Conservation (phyloP, 23 tunicate species). For the Aplidium turbinatum region DNA sequence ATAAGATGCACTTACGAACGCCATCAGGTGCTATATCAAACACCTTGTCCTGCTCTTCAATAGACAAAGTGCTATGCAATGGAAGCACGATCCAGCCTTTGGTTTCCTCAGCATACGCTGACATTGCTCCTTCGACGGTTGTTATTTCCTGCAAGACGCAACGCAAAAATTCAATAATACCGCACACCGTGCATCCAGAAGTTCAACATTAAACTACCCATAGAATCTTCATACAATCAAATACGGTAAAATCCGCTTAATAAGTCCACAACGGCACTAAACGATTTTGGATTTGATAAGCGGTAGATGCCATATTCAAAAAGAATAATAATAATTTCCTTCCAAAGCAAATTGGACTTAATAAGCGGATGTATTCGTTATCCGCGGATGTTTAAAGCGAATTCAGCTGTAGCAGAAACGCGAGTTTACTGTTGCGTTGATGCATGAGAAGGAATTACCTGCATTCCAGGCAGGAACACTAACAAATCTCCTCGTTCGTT, state of each 20-base stretch:
- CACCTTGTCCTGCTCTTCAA: constrained; percentile 94
- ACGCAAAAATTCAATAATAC: no score
- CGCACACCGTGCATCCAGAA: background rate
- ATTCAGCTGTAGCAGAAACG: no score
- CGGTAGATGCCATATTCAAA: no score
- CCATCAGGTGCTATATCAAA: constrained; percentile 97
- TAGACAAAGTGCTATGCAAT: constrained; percentile 88
- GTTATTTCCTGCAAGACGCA: constrained; percentile 58
- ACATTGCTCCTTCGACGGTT: constrained; percentile 81
- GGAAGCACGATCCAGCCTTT: constrained; percentile 89
- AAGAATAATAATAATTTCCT: no score
- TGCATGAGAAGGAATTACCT: no score
- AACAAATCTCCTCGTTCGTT: constrained; percentile 93
- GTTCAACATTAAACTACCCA: background rate
- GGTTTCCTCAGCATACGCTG: constrained; percentile 83
- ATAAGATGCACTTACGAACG: constrained; percentile 88
- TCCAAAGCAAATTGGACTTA: no score
- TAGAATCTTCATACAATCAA: background rate
- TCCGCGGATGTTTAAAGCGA: no score
- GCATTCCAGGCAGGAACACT: constrained; percentile 96
- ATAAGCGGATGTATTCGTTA: no score
- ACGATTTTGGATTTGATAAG: background rate
- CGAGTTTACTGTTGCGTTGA: no score
- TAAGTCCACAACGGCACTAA: background rate
- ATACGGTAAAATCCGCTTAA: background rate